These are phyloP conservation scores for Biston stratarius DNA, from an alignment of 2,888 invertebrate species.

Conservation along the genomic window DNA sequence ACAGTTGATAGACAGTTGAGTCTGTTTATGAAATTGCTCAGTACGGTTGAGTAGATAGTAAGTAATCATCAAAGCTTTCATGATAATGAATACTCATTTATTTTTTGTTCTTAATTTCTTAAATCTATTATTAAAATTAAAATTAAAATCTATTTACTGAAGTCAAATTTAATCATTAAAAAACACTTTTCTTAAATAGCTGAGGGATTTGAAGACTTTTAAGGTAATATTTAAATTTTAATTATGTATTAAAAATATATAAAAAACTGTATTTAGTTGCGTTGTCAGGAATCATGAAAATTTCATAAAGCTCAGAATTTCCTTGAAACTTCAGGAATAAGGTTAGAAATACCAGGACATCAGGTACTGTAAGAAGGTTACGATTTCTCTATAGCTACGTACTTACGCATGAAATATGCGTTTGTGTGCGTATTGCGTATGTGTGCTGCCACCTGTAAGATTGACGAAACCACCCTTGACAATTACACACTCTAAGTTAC, in stretches of 20 bases:
- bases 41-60: neutral
- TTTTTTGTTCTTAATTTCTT: no score
- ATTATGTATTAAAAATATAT: neutral
- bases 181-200: no score
- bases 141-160: no score
- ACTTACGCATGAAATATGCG: constrained; percentile 35
- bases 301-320: constrained; percentile 53
- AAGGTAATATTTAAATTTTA: no score
- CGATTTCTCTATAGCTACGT: constrained; percentile 42
- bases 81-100: no score
- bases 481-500: constrained; percentile 21
- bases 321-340: constrained; percentile 84
- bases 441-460: constrained; percentile 56
- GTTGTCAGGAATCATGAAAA: neutral
- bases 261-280: neutral
- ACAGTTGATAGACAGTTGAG: constrained; percentile 9
- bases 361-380: constrained; percentile 56
- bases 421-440: constrained; percentile 54
- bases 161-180: no score
- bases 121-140: no score
- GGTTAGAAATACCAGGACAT: constrained; percentile 79
- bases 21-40: neutral
- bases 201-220: no score
- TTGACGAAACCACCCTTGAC: constrained; percentile 34
- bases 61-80: no score